Conservation (phyloP, 2,113 vertebrate genomes). For the Barnardius zonarius region DNA sequence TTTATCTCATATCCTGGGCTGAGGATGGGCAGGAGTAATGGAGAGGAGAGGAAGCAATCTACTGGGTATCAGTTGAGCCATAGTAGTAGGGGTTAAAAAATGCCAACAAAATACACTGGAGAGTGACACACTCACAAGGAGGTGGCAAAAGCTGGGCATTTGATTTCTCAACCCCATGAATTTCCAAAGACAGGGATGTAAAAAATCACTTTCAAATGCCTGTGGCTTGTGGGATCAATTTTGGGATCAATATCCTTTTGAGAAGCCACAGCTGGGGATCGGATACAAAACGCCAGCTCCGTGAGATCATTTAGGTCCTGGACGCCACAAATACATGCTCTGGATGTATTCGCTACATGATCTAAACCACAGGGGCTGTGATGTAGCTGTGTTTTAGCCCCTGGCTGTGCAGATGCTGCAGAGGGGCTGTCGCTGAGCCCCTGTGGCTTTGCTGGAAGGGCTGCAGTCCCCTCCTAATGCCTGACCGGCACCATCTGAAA, state of each 20-base stretch:
- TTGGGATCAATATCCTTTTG: neutral
- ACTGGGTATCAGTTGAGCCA: neutral
- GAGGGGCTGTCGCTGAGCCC: neutral
- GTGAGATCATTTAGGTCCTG: rapidly evolving
- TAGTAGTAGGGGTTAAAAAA: neutral
- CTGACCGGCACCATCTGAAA: neutral
- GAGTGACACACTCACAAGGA: rapidly evolving
- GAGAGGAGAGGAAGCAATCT: neutral
- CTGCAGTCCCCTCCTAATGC: neutral
- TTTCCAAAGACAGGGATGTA: neutral
- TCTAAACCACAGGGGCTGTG: neutral
- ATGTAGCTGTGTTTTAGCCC: neutral
- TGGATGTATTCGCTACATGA: neutral
- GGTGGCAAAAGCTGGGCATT: neutral
- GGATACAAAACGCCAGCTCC: neutral
- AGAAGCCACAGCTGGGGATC: neutral
- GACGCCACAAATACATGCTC: rapidly evolving
- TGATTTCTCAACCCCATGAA: neutral
- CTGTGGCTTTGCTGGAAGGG: neutral
- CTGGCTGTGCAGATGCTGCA: neutral
- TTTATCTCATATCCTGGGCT: neutral
- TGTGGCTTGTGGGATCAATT: rapidly evolving
- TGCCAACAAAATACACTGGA: neutral
- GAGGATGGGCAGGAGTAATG: neutral
- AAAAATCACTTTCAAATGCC: neutral